Base-by-base conservation (phyloP, 2,797 vertebrate species). In the Siniperca obscura region DNA sequence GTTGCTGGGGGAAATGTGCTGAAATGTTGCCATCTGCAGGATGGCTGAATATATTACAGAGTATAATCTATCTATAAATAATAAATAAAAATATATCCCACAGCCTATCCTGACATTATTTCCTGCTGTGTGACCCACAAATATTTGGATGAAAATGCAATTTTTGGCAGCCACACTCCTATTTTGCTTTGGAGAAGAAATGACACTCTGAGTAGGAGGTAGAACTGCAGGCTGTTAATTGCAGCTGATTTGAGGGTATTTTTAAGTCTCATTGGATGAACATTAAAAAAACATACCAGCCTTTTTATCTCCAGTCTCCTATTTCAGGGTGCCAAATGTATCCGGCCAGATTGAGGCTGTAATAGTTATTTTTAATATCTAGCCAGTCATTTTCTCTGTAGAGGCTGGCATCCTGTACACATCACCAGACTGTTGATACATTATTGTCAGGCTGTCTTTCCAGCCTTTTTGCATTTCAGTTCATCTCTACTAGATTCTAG, bases 1-100 rank as follows among this genome's bases (percentile, higher is more conserved):
- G 73, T 6, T 84, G 65, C 30, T 48, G 36, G 14, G n/a, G 21
- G 9, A 80, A 90, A 83, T 46, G 16, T 90, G 81, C 76, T 70
- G 2, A 74, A 61, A 48, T 86, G 84, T 86, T 77, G 71, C 92
- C 93, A 91, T 78, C 93, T 92, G 69, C 69, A 84, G 92, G 91
- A 52, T 19, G 3, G 14, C 1, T 78, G 2, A 1, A 22, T 46
- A 42, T 22, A 89, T 80, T 87, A 76, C 91, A 86, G 11, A 7
- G 12, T 10, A 22, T 64, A 8, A 44, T 73, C 64, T 44, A 62
- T 40, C 11, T 17, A n/a, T 57, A 42, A 40, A 27, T 62, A 46
- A 46, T 42, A 42, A 40, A 40, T 7, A 57, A 6, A 25, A 4
- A 38, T 27, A 53, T 38, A 12, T 50, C 21, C 22, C 19, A 46